These are phyloP conservation scores for Grapholita molesta DNA, from an alignment of 1,140 invertebrate species.

Conservation along the genomic window DNA sequence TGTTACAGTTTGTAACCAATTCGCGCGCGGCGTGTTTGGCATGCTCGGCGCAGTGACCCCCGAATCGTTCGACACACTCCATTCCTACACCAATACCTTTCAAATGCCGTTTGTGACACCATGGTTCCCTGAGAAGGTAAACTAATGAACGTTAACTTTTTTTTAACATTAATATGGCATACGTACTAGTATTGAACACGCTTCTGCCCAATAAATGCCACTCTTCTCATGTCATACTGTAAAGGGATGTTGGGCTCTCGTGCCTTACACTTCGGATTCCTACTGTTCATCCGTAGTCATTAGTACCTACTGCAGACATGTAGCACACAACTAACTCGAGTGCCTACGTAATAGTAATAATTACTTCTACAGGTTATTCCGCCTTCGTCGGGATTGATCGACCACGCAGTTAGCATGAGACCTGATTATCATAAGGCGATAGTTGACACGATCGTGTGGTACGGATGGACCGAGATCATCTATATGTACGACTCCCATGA, in stretches of 20 bases:
- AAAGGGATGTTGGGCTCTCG: too few relatives aligned
- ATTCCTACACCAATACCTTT: conserved; percentile 95
- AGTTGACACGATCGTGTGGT: conserved; percentile 94
- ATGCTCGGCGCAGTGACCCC: conserved; percentile 95
- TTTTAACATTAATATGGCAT: background rate
- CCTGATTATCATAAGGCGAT: conserved; percentile 97
- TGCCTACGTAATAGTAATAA: background rate
- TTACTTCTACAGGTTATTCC: conserved; percentile 80
- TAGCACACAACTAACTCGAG: too few relatives aligned
- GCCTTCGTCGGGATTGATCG: conserved; percentile 90
- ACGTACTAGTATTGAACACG: too few relatives aligned
- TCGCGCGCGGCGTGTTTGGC: conserved; percentile 92
- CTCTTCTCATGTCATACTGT: too few relatives aligned
- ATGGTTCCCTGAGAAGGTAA: conserved; percentile 93
- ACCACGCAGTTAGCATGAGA: conserved; percentile 94
- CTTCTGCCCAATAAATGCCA: too few relatives aligned
- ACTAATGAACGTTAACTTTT: background rate
- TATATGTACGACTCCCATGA: conserved; percentile 97
- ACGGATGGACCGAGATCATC: conserved; percentile 95
- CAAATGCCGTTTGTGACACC: conserved; percentile 96
- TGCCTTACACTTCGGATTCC: too few relatives aligned
- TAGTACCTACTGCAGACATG: too few relatives aligned
- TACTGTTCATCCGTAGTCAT: too few relatives aligned
- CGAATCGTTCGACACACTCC: conserved; percentile 81
- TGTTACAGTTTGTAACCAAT: conserved; percentile 93